These are phyloP conservation scores for Lasioglossum zephyrum DNA, from an alignment of 2,888 invertebrate species.

Conservation along the genomic window DNA sequence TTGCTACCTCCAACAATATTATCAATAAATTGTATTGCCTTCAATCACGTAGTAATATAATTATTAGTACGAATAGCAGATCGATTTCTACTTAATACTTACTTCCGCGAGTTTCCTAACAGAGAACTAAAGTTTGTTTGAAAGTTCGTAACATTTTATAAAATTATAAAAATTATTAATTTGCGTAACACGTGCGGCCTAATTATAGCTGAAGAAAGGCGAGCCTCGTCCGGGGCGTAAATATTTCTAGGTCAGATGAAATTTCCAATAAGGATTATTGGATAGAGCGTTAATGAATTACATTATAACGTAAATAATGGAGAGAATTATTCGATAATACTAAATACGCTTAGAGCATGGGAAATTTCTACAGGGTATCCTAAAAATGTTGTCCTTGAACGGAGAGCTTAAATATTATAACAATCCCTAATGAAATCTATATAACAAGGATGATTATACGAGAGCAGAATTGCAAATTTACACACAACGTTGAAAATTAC, in stretches of 20 bases:
- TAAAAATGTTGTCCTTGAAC: too few relatives aligned
- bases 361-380: too few relatives aligned
- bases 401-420: too few relatives aligned
- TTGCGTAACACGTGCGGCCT: not conserved
- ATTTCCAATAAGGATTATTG: not conserved
- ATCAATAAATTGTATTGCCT: not conserved
- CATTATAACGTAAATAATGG: not conserved
- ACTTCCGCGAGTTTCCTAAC: not conserved
- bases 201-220: not conserved
- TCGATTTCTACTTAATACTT: not conserved
- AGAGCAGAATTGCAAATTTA: constrained; percentile 2
- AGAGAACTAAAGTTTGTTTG: not conserved
- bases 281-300: not conserved
- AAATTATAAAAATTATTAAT: not conserved
- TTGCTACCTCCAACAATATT: not conserved
- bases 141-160: not conserved
- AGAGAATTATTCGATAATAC: not conserved
- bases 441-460: not conserved
- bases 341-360: not conserved
- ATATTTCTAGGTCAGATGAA: not conserved
- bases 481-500: constrained; percentile 21
- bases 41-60: not conserved
- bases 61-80: not conserved
- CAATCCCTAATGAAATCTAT: too few relatives aligned
- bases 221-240: not conserved